Conservation (phyloP, 2,888 invertebrate genomes). For the Caenorhabditis doughertyi region DNA sequence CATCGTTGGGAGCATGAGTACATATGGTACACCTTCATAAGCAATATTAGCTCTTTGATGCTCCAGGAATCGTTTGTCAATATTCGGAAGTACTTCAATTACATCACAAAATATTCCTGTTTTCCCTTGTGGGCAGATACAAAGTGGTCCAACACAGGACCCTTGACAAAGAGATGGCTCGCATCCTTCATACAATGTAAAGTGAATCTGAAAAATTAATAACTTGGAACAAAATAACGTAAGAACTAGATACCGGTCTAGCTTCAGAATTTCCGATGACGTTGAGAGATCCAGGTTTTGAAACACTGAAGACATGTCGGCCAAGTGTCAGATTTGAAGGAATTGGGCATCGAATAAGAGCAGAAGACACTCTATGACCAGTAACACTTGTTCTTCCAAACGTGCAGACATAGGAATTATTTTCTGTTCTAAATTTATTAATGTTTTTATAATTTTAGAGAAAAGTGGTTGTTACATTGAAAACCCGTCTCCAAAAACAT, state of each 20-base stretch:
- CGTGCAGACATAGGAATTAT: slow-evolving; percentile 66
- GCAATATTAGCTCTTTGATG: slow-evolving; percentile 71
- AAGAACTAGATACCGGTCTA: slow-evolving; percentile 20
- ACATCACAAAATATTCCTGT: slow-evolving; percentile 70
- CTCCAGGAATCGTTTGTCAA: slow-evolving; percentile 67
- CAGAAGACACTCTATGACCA: slow-evolving; percentile 63
- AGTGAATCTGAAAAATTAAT: slow-evolving; percentile 73
- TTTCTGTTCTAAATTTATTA: slow-evolving; percentile 48
- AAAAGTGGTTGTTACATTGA: slow-evolving; percentile 22
- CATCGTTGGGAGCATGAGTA: slow-evolving; percentile 72
- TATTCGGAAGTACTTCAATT: slow-evolving; percentile 65
- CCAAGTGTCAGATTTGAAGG: slow-evolving; percentile 68
- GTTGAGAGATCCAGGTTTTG: slow-evolving; percentile 31
- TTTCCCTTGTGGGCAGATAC: slow-evolving; percentile 74
- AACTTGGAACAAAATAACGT: too few species aligned
- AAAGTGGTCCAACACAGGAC: slow-evolving; percentile 75
- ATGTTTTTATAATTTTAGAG: neutral
- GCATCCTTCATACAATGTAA: slow-evolving; percentile 75
- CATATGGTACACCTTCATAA: slow-evolving; percentile 73
- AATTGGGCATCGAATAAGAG: slow-evolving; percentile 65
- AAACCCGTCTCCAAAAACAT: slow-evolving; percentile 67
- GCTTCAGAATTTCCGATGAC: slow-evolving; percentile 32
- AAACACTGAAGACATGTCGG: slow-evolving; percentile 68
- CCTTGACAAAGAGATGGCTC: slow-evolving; percentile 72
- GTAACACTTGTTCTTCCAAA: slow-evolving; percentile 63